Evolutionary conservation across 2,113 vertebrate species (phyloP).

Genomic region (Sinocyclocheilus rhinocerous): DNA sequence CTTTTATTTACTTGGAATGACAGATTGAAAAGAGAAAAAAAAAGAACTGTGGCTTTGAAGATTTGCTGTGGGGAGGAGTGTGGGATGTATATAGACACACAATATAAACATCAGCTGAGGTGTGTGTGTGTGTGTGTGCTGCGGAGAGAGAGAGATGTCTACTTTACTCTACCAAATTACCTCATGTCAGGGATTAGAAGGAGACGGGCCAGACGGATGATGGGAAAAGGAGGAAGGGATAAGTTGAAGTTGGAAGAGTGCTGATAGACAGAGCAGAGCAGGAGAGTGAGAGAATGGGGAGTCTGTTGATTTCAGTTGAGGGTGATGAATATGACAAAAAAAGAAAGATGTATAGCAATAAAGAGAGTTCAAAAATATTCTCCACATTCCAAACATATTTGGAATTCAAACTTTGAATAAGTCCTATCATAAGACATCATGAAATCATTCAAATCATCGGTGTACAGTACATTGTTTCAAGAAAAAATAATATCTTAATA

Average conservation of each 20-base stretch:
- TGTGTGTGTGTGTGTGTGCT: background rate
- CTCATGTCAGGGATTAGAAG: slow-evolving; percentile 77
- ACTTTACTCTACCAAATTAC: slow-evolving; percentile 74
- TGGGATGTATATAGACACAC: slow-evolving; percentile 68
- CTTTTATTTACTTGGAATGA: slow-evolving; percentile 73
- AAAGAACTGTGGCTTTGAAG: slow-evolving; percentile 74
- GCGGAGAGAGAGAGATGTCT: slow-evolving; percentile 58
- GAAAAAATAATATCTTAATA: background rate
- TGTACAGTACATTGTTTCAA: background rate
- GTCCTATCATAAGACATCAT: background rate
- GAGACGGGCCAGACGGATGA: slow-evolving; percentile 62
- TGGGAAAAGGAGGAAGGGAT: slow-evolving; percentile 52
- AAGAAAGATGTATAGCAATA: background rate
- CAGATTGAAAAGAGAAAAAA: slow-evolving; percentile 68
- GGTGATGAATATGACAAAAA: background rate
- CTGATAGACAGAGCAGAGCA: slow-evolving; percentile 1
- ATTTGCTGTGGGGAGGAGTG: slow-evolving; percentile 70
- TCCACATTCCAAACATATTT: background rate
- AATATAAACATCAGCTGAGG: slow-evolving; percentile 14
- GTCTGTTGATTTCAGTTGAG: background rate
- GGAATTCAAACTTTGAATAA: background rate
- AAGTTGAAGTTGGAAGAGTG: slow-evolving; percentile 4
- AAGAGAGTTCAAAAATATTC: background rate
- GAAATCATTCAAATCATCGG: background rate
- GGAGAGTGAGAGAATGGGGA: background rate